Conservation (phyloP, 2,888 invertebrate genomes). For the Mystacides longicornis region DNA sequence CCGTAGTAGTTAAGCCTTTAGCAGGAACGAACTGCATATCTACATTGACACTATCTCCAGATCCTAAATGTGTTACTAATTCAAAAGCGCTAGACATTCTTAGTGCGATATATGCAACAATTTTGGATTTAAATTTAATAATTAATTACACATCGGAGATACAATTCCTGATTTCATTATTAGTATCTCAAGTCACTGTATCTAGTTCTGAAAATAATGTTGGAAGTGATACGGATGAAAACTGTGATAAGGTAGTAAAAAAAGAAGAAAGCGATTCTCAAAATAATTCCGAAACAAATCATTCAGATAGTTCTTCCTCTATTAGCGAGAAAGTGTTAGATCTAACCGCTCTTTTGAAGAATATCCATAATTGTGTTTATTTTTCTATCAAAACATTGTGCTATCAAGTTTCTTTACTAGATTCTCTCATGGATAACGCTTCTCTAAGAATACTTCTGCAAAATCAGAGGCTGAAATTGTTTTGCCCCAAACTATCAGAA, state of each 20-base stretch:
- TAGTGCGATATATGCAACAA: slow-evolving; percentile 48
- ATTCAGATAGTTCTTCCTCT: too few relatives aligned
- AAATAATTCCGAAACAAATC: too few relatives aligned
- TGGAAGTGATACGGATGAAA: too few relatives aligned
- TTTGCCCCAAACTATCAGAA: slow-evolving; percentile 50
- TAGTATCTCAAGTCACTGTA: slow-evolving; percentile 45
- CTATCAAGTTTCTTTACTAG: slow-evolving; percentile 48
- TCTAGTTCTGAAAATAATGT: slow-evolving; percentile 1
- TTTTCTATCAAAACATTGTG: slow-evolving; percentile 64
- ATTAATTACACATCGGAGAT: slow-evolving; percentile 61
- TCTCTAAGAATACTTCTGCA: slow-evolving; percentile 61
- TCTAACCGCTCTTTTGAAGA: slow-evolving; percentile 37
- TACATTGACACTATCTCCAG: slow-evolving; percentile 2
- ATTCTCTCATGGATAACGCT: slow-evolving; percentile 52
- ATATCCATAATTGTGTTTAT: slow-evolving; percentile 65
- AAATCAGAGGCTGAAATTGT: slow-evolving; percentile 55
- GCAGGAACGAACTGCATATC: neutral
- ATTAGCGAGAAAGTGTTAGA: neutral
- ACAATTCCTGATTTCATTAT: slow-evolving; percentile 59
- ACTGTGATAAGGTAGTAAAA: too few relatives aligned
- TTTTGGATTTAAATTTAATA: slow-evolving; percentile 54
- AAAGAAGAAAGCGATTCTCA: too few relatives aligned
- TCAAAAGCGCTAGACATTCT: slow-evolving; percentile 41
- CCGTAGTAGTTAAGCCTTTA: neutral
- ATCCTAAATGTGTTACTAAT: slow-evolving; percentile 9